These are phyloP conservation scores for Geotrupes spiniger DNA, from an alignment of 2,888 invertebrate species.

Conservation along the genomic window DNA sequence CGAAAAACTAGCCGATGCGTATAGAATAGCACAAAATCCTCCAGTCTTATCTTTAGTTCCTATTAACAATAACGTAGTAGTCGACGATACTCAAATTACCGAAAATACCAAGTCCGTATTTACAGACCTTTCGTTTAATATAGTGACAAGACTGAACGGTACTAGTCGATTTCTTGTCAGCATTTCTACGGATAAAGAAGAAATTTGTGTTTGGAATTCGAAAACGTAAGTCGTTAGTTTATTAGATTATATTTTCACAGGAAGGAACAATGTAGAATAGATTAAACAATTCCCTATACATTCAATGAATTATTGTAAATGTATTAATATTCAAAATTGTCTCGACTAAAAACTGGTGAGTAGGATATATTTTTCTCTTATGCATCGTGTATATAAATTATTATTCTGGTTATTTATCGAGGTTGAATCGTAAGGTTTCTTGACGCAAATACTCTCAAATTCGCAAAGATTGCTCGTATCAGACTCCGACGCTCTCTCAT, in stretches of 20 bases:
- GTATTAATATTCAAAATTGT: too few species aligned
- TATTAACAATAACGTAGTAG: constrained; percentile 38
- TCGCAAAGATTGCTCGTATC: too few species aligned
- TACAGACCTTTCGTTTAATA: constrained; percentile 54
- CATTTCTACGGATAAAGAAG: constrained; percentile 69
- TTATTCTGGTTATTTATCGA: too few species aligned
- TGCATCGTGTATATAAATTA: too few species aligned
- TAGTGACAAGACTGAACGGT: constrained; percentile 62
- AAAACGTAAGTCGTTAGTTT: constrained; percentile 55
- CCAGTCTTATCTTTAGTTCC: constrained; percentile 63
- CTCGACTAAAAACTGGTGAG: too few species aligned
- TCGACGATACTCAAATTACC: constrained; percentile 20
- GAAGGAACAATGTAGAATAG: too few species aligned
- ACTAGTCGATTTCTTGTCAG: constrained; percentile 73
- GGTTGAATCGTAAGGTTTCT: too few species aligned
- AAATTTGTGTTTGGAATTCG: constrained; percentile 81
- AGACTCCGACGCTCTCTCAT: too few species aligned
- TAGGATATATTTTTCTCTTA: too few species aligned
- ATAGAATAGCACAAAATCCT: constrained; percentile 53
- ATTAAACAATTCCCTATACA: too few species aligned
- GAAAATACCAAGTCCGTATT: constrained; percentile 27
- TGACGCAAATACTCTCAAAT: too few species aligned
- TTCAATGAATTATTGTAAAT: constrained; percentile 8
- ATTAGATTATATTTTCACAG: too few species aligned
- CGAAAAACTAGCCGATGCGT: constrained; percentile 45